Base-by-base conservation (phyloP, 2,888 invertebrate species). In the Polietes domitor region DNA sequence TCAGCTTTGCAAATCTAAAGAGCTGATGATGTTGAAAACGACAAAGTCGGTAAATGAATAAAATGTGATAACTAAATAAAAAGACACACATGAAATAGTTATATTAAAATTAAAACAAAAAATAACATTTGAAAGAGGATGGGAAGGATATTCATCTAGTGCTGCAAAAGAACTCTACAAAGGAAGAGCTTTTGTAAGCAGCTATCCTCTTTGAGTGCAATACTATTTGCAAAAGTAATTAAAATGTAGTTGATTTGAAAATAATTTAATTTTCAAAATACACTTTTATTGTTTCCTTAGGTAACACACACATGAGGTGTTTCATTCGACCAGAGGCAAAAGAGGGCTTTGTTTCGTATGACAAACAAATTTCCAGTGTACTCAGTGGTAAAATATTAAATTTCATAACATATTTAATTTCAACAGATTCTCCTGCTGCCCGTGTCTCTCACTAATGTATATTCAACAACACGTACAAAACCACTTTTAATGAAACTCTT, bases 191-290 rank as follows among this genome's bases (percentile, higher is more conserved):
- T n/a, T 68, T 41, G 47, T 32, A 5, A n/a, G 50, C n/a, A 6
- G 12, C 19, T 32, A 17, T n/a, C 19, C 24, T 3, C n/a, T 63
- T 37, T 58, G 50, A 37, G 19, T 17, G n/a, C 15, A 53, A 53
- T 10, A 53, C 61, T 70, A 74, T 81, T 77, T 73, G 58, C 24
- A 77, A 74, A 78, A 78, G 71, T 82, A 71, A 78, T 78, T 75
- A 75, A 78, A 82, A 78, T 71, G 43, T 71, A 65, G 43, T 72
- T 78, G 63, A 82, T 78, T 82, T 63, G 55, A 53, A 78, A 78
- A 61, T 71, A 82, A 82, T 71, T 75, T n/a, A n/a, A n/a, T n/a
- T n/a, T n/a, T n/a, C n/a, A n/a, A n/a, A n/a, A n/a, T n/a, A n/a
- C n/a, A 50, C 68, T 70, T 77, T 71, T 61, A 71, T 61, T 77